Base-by-base conservation (phyloP, 2,113 vertebrate species). In the Campylorhamphus procurvoides region DNA sequence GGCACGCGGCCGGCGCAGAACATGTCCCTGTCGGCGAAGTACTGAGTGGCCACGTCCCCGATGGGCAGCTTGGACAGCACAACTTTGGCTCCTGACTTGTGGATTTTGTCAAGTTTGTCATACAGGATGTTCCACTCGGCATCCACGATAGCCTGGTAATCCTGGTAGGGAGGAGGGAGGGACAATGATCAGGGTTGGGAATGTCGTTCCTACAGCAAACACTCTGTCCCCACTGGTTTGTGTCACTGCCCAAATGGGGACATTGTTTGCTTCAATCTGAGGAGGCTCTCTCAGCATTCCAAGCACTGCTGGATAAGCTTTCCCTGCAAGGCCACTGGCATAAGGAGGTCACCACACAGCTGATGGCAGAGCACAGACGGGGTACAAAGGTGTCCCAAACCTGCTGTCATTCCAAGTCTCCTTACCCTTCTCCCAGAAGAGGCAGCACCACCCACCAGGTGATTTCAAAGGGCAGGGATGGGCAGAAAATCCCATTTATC, bases 51-150 rank as follows among this genome's bases (percentile, higher is more conserved):
- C 90, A 99, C 99, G 5, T 99, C 99, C 1, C 99, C 99, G 0
- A 99, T 99, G 33, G 99, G 99, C 4, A 99, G 97, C 90, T 99
- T 99, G 79, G 99, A 99, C 62, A 99, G 94, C 53, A 99, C 98
- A 12, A 99, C 99, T 94, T 99, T 99, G 94, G 99, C 99, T 59
- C 99, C 99, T 0, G 99, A 99, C 89, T 97, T 94, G 86, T 98
- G 95, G 96, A 99, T 99, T 97, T 98, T 99, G 87, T 99, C 99
- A 58, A 99, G 97, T 66, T 99, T 99, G 97, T 99, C 99, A 5
- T 99, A 99, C 18, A 99, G 97, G 97, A 99, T 99, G 97, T 98
- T 99, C 99, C 99, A 99, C 90, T 99, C 99, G 0, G 99, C 99
- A 14, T 99, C 99, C 73, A 99, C 99, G 3, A 99, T 99, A 62